These are phyloP conservation scores for Mycogona germanica DNA, from an alignment of 2,888 invertebrate species.

Conservation along the genomic window DNA sequence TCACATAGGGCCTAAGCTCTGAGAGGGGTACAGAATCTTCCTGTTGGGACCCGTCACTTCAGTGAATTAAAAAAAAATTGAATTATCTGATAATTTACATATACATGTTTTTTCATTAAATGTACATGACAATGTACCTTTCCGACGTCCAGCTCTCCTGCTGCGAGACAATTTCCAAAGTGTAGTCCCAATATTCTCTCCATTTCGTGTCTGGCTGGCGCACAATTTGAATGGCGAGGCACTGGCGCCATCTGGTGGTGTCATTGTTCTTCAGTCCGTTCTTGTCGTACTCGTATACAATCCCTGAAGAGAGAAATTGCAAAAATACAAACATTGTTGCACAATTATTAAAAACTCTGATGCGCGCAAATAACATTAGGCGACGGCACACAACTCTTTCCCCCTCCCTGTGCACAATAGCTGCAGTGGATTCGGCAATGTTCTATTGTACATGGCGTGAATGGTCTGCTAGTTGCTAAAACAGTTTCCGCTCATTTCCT, in stretches of 20 bases:
- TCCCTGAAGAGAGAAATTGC: constrained; percentile 37
- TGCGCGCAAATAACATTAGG: no score
- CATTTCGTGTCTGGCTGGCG: constrained; percentile 27
- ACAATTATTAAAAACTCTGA: no score
- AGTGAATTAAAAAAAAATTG: no score
- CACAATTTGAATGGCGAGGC: constrained; percentile 30
- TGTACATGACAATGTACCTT: constrained; percentile 21
- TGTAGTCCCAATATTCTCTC: constrained; percentile 56
- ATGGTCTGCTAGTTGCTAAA: no score
- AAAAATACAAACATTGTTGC: no score
- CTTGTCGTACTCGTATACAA: constrained; percentile 72
- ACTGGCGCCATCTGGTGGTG: constrained; percentile 38
- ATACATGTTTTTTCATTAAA: background rate
- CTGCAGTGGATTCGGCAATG: no score
- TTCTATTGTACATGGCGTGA: no score
- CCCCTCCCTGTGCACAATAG: no score
- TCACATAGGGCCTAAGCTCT: background rate
- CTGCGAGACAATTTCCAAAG: constrained; percentile 49
- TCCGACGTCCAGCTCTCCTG: constrained; percentile 29
- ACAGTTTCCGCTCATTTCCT: no score
- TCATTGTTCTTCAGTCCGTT: constrained; percentile 47
- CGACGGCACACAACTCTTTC: no score
- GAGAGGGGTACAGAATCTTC: no score
- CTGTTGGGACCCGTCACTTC: no score
- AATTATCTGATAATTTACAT: background rate